These are phyloP conservation scores for Cecropterus lyciades DNA, from an alignment of 1,140 invertebrate species.

Conservation along the genomic window DNA sequence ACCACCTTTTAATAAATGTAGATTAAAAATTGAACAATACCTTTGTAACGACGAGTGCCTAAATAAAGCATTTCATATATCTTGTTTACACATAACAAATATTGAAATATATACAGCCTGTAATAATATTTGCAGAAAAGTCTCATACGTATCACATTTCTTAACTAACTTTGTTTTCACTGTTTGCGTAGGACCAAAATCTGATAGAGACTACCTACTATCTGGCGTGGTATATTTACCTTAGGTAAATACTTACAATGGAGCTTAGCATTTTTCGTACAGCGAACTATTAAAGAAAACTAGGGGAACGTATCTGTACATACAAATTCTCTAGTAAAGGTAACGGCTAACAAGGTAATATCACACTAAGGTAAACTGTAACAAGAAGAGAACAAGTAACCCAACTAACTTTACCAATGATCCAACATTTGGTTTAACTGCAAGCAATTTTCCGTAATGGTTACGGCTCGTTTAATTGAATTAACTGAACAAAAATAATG, in stretches of 20 bases:
- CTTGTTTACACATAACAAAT: not conserved
- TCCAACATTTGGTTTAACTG: conserved; percentile 23
- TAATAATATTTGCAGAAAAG: conserved; percentile 5
- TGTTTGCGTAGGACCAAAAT: conserved; percentile 5
- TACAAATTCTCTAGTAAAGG: too few relatives aligned
- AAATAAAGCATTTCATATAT: not conserved
- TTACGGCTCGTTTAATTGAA: conserved; percentile 11
- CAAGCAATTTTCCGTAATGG: conserved; percentile 1
- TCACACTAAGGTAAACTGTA: not conserved
- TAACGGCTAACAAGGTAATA: not conserved
- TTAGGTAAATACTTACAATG: not conserved
- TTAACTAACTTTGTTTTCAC: not conserved
- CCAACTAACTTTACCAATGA: conserved; percentile 15
- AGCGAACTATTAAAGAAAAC: not conserved
- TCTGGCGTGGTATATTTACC: not conserved
- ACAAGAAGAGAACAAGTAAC: not conserved
- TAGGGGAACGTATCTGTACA: too few relatives aligned
- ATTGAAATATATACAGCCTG: not conserved
- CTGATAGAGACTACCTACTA: not conserved
- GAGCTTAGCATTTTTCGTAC: not conserved
- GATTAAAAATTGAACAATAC: too few relatives aligned
- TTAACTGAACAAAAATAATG: not conserved
- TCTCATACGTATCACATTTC: conserved; percentile 4
- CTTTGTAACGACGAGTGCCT: too few relatives aligned
- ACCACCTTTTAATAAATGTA: too few relatives aligned